Evolutionary conservation across 2,888 invertebrate genomes (phyloP), one percentile per base, ranked within the genome.

Genomic region (Drosophila barbarae): DNA sequence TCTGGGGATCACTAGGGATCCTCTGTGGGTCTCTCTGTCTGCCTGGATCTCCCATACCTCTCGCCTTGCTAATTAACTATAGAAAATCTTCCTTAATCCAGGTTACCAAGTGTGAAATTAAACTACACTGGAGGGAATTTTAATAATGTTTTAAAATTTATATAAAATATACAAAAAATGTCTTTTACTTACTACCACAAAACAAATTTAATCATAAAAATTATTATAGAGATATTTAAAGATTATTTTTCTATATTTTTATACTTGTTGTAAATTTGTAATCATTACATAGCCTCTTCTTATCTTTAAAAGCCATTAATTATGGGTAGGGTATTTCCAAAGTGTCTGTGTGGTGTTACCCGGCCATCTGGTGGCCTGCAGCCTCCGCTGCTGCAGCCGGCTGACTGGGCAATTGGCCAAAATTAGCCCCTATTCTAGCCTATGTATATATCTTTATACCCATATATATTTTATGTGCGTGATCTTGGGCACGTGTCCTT

Each of bases 401-500:
- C 55, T 63, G 73, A 52, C 52, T 67, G 68, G 67, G 74, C 75
- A 50, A 21, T 54, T 64, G 49, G 67, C 75, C 75, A 77, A 70
- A 35, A 54, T 42, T 21, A 38, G 51, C 51, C 51, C n/a, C 10
- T 34, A 42, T 57, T 23, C 15, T 8, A 42, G 23, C 2, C 23
- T 3, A 7, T 15, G 5, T 26, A 15, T 15, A 32, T n/a, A 21
- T 26, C 5, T 23, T 2, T 9, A 5, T n/a, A 35, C 23, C 23
- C 23, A 23, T 23, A 23, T 21, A 30, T 55, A 28, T 32, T 32
- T 28, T 35, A 21, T 53, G 34, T 21, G 46, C 56, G 70, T 73
- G 77, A 77, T 80, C 81, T 42, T 18, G 28, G 73, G 71, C 82
- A 82, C 82, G 79, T 82, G 82, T 32, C 26, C 26, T 9, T 9